Conservation (phyloP, 1,140 invertebrate species). For the Elysia chlorotica region DNA sequence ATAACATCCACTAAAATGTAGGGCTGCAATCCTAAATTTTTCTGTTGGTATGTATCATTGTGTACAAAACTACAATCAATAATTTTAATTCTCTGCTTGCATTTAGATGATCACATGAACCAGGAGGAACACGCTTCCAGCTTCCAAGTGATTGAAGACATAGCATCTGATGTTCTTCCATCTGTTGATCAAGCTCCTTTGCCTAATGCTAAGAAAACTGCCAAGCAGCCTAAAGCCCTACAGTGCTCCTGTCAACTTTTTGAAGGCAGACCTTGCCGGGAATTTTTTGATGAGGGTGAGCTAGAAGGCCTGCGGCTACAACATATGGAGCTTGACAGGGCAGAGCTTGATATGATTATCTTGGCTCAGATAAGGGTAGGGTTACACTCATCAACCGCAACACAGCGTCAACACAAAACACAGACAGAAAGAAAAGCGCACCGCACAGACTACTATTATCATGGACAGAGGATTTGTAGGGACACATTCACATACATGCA, state of each 20-base stretch:
- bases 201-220: background rate
- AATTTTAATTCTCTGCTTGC: too few relatives aligned
- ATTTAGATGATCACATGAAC: too few relatives aligned
- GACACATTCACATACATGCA: background rate
- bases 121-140: background rate
- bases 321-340: background rate
- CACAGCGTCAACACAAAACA: background rate
- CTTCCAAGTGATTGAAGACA: background rate
- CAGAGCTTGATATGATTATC: background rate
- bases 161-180: background rate
- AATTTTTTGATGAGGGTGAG: background rate
- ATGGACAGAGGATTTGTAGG: background rate
- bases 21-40: too few relatives aligned
- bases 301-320: background rate
- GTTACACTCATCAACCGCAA: background rate
- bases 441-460: background rate
- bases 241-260: background rate
- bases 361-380: background rate
- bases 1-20: too few relatives aligned
- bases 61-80: background rate
- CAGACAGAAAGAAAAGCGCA: background rate
- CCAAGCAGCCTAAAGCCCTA: background rate
- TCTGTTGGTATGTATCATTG: too few relatives aligned
- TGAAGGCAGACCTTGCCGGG: background rate
- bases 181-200: background rate